Conservation (phyloP, 2,797 vertebrate species). For the Clarias laeviceps region DNA sequence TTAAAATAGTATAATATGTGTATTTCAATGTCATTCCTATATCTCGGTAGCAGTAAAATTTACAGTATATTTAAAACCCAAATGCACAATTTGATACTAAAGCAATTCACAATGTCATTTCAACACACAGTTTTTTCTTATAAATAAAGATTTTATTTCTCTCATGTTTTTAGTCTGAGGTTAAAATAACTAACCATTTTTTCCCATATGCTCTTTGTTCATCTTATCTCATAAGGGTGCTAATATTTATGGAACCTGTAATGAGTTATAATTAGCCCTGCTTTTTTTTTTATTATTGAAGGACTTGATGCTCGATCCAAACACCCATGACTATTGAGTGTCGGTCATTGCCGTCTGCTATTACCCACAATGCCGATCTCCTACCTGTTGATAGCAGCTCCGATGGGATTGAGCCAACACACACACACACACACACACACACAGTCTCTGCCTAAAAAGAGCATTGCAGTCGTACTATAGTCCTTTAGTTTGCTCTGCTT, state of each 20-base stretch:
- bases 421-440: too few species aligned
- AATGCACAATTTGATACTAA: too few species aligned
- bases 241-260: background rate
- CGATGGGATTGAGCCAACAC: background rate
- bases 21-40: too few species aligned
- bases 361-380: background rate
- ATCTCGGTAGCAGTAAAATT: too few species aligned
- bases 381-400: background rate
- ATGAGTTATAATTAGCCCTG: background rate
- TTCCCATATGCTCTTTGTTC: background rate
- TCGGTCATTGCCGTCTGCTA: background rate
- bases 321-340: background rate
- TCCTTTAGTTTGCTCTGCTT: background rate
- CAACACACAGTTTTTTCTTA: background rate
- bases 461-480: background rate
- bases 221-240: background rate
- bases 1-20: too few species aligned
- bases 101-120: background rate
- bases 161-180: background rate
- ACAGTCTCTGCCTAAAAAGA: background rate
- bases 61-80: too few species aligned
- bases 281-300: background rate
- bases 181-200: background rate
- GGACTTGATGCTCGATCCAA: background rate
- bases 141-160: background rate